Conservation (phyloP, 2,888 invertebrate species). For the Sipunculus nudus region DNA sequence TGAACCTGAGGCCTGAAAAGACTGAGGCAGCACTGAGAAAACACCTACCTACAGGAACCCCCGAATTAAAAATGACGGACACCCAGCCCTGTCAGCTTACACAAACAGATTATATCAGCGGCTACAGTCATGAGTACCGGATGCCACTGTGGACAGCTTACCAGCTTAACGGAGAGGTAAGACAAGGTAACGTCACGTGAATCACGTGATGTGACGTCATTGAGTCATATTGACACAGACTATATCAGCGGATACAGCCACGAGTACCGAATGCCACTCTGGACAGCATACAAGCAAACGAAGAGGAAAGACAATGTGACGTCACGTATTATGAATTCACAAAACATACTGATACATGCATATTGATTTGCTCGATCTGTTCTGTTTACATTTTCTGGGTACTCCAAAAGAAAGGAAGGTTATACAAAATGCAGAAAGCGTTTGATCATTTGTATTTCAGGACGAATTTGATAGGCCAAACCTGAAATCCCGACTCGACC, state of each 20-base stretch:
- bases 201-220: too few species aligned
- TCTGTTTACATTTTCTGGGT: too few species aligned
- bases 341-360: background rate
- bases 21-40: background rate
- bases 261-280: slow-evolving; percentile 38
- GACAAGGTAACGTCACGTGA: too few species aligned
- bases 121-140: slow-evolving; percentile 34
- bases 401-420: too few species aligned
- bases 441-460: too few species aligned
- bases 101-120: slow-evolving; percentile 41
- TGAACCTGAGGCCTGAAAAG: slow-evolving; percentile 26
- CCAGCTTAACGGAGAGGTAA: slow-evolving; percentile 18
- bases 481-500: too few species aligned
- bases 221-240: too few species aligned
- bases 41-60: slow-evolving; percentile 44
- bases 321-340: too few species aligned
- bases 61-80: slow-evolving; percentile 13
- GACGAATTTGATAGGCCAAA: too few species aligned
- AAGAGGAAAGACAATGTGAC: too few species aligned
- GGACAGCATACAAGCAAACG: slow-evolving; percentile 45
- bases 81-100: slow-evolving; percentile 33
- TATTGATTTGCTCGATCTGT: too few species aligned
- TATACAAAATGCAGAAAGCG: too few species aligned
- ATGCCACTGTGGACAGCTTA: slow-evolving; percentile 49
- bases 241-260: slow-evolving; percentile 43